Evolutionary conservation across 2,888 invertebrate species (phyloP).

Genomic region (Deroplatys truncata): DNA sequence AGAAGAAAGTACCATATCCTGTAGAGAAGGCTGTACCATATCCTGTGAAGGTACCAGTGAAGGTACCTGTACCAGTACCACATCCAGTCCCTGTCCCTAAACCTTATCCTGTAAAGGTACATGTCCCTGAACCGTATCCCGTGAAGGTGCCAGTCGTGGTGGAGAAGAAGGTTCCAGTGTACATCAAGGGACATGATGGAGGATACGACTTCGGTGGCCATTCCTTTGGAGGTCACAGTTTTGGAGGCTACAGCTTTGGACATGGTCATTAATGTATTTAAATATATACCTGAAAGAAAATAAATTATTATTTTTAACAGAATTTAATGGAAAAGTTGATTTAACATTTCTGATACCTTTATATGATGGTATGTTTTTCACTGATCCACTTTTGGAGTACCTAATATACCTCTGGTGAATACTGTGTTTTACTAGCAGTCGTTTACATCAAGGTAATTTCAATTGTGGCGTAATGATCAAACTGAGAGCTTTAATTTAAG

Average conservation of each 20-base stretch:
- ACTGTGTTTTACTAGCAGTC: no score
- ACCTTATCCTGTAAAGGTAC: not conserved
- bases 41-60: not conserved
- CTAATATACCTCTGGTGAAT: no score
- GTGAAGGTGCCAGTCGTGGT: not conserved
- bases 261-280: not conserved
- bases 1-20: not conserved
- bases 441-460: no score
- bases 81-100: not conserved
- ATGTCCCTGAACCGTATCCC: not conserved
- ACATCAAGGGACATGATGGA: not conserved
- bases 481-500: no score
- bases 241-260: not conserved
- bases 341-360: no score
- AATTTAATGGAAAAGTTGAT: no score
- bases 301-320: not conserved
- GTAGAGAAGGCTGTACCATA: not conserved
- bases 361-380: no score
- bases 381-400: no score
- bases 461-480: no score
- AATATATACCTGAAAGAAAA: not conserved
- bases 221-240: not conserved
- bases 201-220: not conserved
- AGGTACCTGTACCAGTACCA: not conserved
- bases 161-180: not conserved